Conservation (phyloP, 2,797 vertebrate species). For the Pangasius sanitwongsei region DNA sequence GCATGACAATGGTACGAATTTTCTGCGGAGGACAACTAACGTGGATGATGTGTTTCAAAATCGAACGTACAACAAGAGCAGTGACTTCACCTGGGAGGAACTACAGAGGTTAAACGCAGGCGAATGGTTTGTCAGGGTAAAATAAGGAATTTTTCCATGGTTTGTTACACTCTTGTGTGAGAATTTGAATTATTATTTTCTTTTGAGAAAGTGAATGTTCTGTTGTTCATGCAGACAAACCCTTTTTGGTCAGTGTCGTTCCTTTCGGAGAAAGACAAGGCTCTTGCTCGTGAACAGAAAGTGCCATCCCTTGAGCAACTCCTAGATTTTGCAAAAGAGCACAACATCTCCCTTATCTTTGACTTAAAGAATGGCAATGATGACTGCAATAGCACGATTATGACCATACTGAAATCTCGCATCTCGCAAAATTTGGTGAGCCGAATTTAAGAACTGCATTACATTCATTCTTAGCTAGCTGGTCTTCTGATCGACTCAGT, state of each 20-base stretch:
- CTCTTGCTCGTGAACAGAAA: conserved; percentile 68
- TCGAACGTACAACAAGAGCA: conserved; percentile 58
- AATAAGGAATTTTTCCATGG: conserved; percentile 1
- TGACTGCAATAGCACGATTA: conserved; percentile 71
- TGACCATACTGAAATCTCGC: conserved; percentile 68
- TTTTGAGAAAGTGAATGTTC: not conserved
- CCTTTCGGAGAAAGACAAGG: conserved; percentile 71
- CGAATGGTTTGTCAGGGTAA: conserved; percentile 91
- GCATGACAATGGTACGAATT: conserved; percentile 79
- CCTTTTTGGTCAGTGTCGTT: conserved; percentile 78
- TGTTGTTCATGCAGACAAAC: conserved; percentile 72
- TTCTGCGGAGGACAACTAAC: conserved; percentile 85
- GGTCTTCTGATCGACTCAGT: not conserved
- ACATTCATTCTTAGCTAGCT: not conserved
- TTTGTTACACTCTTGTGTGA: not conserved
- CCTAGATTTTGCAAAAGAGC: conserved; percentile 71
- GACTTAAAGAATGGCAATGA: conserved; percentile 78
- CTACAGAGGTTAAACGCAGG: conserved; percentile 85
- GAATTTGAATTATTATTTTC: not conserved
- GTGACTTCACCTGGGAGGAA: conserved; percentile 77
- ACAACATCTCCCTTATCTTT: conserved; percentile 85
- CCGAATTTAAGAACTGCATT: conserved; percentile 3
- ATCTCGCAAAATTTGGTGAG: conserved; percentile 76
- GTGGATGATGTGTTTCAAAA: conserved; percentile 72
- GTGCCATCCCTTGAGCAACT: conserved; percentile 77